These are phyloP conservation scores for Leistus spinibarbis DNA, from an alignment of 2,888 invertebrate species.

Conservation along the genomic window DNA sequence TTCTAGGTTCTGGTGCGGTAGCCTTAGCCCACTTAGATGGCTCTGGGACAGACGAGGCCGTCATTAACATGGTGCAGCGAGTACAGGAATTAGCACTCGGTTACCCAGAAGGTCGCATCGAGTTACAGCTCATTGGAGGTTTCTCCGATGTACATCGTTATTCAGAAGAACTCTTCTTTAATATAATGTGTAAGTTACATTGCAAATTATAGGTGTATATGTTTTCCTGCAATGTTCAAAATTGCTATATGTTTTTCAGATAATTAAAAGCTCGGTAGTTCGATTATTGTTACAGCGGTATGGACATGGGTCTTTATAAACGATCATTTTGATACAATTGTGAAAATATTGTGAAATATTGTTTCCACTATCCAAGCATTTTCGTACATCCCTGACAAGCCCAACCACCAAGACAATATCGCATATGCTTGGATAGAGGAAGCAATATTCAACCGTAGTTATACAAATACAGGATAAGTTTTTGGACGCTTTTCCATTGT, in stretches of 20 bases:
- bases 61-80: conserved; percentile 79
- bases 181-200: conserved; percentile 79
- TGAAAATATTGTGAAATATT: not conserved
- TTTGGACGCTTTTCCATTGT: too few relatives aligned
- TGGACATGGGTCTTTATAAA: too few relatives aligned
- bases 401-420: too few relatives aligned
- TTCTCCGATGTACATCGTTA: conserved; percentile 86
- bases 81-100: conserved; percentile 87
- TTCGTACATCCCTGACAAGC: too few relatives aligned
- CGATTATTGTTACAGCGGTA: too few relatives aligned
- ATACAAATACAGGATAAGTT: too few relatives aligned
- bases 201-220: not conserved
- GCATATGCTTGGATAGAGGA: too few relatives aligned
- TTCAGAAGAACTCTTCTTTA: conserved; percentile 87
- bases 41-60: conserved; percentile 82
- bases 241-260: too few relatives aligned
- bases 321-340: too few relatives aligned
- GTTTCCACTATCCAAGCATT: not conserved
- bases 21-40: conserved; percentile 86
- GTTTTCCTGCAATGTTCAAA: too few relatives aligned
- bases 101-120: conserved; percentile 86
- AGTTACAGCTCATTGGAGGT: conserved; percentile 89
- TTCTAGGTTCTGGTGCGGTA: conserved; percentile 83
- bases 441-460: too few relatives aligned
- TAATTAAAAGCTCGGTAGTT: too few relatives aligned